Evolutionary conservation across 1,140 invertebrate species (phyloP).

Genomic region (Coenobita brevimanus): DNA sequence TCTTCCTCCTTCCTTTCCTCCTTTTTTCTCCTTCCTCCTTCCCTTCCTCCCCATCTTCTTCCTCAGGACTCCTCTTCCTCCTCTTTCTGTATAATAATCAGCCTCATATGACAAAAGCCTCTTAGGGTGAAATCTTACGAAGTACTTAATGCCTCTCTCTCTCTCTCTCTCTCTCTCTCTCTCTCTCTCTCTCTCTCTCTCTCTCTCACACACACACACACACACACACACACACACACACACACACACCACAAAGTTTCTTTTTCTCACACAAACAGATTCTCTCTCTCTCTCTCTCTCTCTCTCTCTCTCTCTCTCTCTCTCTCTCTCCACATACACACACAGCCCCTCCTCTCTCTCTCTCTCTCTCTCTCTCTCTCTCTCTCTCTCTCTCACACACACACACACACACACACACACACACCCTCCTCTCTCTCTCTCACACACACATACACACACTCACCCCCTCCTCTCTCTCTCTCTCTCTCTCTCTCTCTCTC

Average conservation of each 20-base stretch:
- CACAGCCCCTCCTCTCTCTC: neutral
- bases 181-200: slow-evolving; percentile 32
- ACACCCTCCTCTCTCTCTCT: neutral
- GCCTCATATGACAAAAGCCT: too few relatives aligned
- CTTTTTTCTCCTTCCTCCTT: neutral
- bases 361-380: slow-evolving; percentile 13
- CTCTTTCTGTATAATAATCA: too few relatives aligned
- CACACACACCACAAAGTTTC: too few relatives aligned
- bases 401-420: too few relatives aligned
- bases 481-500: neutral
- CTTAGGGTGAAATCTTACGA: too few relatives aligned
- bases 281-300: too few relatives aligned
- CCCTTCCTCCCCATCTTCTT: too few relatives aligned
- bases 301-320: slow-evolving; percentile 22
- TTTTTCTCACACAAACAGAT: too few relatives aligned
- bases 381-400: neutral
- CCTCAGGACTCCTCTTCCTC: too few relatives aligned
- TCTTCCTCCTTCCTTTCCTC: neutral
- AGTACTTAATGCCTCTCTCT: slow-evolving; percentile 4
- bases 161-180: slow-evolving; percentile 32
- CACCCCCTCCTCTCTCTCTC: neutral
- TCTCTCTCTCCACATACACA: too few relatives aligned
- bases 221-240: too few relatives aligned
- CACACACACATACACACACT: neutral
- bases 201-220: slow-evolving; percentile 20